Evolutionary conservation across 2,113 vertebrate genomes (phyloP).

Genomic region (Rynchops niger): DNA sequence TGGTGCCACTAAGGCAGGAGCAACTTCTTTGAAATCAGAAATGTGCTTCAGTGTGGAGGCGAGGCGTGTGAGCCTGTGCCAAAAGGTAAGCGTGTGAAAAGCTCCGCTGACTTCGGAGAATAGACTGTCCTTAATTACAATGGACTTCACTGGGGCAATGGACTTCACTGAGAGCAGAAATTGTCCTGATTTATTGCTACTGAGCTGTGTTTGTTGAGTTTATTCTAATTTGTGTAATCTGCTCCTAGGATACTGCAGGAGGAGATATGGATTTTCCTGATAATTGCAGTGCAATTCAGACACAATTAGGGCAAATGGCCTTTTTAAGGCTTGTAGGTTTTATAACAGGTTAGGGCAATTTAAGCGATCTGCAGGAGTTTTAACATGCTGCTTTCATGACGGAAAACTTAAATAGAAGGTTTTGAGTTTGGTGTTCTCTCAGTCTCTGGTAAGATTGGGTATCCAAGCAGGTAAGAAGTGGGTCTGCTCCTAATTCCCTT

Average conservation of each 20-base stretch:
- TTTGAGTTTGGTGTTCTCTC: not conserved
- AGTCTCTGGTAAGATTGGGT: not conserved
- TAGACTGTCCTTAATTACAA: not conserved
- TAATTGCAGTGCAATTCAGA: not conserved
- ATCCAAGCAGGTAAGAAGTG: not conserved
- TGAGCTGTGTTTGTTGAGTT: not conserved
- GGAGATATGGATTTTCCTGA: not conserved
- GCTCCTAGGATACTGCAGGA: not conserved
- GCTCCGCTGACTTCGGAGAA: not conserved
- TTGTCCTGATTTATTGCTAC: not conserved
- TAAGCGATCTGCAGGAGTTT: not conserved
- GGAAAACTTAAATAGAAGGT: not conserved
- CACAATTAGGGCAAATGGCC: slow-evolving; percentile 5
- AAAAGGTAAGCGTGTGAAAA: not conserved
- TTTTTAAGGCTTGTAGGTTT: not conserved
- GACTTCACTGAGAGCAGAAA: not conserved
- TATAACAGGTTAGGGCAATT: not conserved
- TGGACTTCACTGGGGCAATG: not conserved
- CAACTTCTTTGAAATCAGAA: not conserved
- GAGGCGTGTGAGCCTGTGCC: not conserved
- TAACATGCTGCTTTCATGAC: not conserved
- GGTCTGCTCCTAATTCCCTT: not conserved
- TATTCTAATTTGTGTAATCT: not conserved
- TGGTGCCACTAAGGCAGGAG: not conserved
- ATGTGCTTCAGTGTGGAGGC: not conserved